Conservation (phyloP, 2,113 vertebrate species). For the Callipepla squamata region DNA sequence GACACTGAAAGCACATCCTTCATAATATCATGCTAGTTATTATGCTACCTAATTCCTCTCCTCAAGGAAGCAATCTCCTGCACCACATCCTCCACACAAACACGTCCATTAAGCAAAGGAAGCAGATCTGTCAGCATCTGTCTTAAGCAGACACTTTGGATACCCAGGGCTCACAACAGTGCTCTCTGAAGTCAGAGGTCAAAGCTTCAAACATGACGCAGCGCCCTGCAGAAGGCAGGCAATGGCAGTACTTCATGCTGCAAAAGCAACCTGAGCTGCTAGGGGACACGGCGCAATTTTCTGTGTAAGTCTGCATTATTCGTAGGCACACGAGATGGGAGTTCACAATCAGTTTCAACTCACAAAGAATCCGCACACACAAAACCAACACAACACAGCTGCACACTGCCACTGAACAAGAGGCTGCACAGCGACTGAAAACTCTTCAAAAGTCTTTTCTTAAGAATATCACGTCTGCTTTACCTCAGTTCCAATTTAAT, state of each 20-base stretch:
- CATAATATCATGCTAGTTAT: background rate
- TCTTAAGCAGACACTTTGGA: background rate
- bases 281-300: background rate
- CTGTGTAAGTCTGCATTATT: background rate
- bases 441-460: background rate
- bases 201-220: background rate
- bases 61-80: background rate
- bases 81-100: background rate
- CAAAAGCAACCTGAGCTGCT: background rate
- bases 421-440: background rate
- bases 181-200: background rate
- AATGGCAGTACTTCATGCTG: background rate
- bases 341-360: background rate
- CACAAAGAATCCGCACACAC: background rate
- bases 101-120: background rate
- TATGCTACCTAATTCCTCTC: background rate
- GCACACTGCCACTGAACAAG: accelerated
- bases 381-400: background rate
- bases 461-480: background rate
- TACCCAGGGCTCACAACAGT: background rate
- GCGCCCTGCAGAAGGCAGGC: background rate
- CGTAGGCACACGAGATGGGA: background rate
- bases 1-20: background rate
- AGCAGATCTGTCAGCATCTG: background rate
- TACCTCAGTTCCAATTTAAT: background rate